A percentile compares a stretch with the other conserved stretches of the same genome.
These are phyloP conservation scores for Babylonia areolata DNA, from an alignment of 1,140 invertebrate species.

Conservation along the genomic window DNA sequence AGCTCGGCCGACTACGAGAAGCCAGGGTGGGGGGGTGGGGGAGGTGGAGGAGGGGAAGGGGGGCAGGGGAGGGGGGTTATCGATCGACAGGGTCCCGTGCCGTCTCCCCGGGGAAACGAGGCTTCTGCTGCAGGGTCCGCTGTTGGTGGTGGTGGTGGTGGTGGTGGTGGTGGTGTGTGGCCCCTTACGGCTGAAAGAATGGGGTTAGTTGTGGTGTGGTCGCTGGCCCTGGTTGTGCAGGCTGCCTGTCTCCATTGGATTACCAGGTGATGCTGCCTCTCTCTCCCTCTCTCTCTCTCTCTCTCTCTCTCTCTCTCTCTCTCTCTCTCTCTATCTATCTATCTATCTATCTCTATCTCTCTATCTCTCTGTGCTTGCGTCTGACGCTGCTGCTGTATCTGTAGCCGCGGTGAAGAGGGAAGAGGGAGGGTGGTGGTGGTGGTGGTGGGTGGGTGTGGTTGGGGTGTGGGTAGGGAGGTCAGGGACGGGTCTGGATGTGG, in stretches of 20 bases:
- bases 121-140: background rate
- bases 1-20: slow-evolving; percentile 27
- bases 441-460: no score
- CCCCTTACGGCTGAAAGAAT: background rate
- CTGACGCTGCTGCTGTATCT: background rate
- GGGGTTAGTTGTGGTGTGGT: background rate
- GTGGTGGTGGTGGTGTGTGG: background rate
- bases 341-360: background rate
- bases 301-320: slow-evolving; percentile 11
- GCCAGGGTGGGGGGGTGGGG: background rate
- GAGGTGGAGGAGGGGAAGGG: background rate
- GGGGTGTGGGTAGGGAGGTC: no score
- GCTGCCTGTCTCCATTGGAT: background rate
- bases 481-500: no score
- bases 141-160: background rate
- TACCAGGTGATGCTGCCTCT: background rate
- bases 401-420: background rate
- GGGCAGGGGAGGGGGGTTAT: background rate
- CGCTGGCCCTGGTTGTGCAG: background rate
- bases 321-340: slow-evolving; percentile 1
- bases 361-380: background rate
- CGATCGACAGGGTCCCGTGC: background rate
- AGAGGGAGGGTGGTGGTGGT: background rate
- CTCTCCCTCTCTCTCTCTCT: background rate
- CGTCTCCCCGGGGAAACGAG: slow-evolving; percentile 32